Evolutionary conservation across 2,113 vertebrate genomes (phyloP).

Genomic region (Cathartes aura): DNA sequence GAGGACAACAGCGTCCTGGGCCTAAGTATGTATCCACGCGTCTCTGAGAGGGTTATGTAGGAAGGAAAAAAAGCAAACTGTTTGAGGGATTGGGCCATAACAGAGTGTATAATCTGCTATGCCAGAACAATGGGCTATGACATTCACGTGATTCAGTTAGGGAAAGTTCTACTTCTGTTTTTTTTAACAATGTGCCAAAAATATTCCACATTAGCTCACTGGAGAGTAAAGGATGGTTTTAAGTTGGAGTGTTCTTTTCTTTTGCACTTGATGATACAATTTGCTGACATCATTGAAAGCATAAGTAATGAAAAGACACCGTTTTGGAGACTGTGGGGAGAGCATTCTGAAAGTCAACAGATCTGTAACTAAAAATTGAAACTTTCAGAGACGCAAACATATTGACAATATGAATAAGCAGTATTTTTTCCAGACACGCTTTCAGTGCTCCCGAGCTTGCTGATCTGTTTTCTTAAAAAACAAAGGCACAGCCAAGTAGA

Average conservation of each 20-base stretch:
- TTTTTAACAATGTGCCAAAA: not conserved
- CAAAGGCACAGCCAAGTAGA: not conserved
- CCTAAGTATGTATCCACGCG: conserved; percentile 78
- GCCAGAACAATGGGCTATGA: no score
- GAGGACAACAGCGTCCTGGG: conserved; percentile 71
- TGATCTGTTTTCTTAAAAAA: not conserved
- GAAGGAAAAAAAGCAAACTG: no score
- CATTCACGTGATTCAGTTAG: accelerated
- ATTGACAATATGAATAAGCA: not conserved
- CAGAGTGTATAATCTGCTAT: accelerated
- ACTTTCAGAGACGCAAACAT: not conserved
- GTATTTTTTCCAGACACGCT: not conserved
- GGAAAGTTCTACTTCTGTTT: not conserved
- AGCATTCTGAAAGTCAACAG: not conserved
- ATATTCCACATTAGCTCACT: not conserved
- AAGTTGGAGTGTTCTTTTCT: not conserved
- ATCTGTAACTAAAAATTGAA: not conserved
- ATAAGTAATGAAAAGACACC: not conserved
- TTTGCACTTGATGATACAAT: not conserved
- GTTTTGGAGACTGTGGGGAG: not conserved
- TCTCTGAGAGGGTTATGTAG: not conserved
- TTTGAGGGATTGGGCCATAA: accelerated
- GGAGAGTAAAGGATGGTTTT: not conserved
- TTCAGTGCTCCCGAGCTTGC: not conserved
- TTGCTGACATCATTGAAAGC: not conserved